Evolutionary conservation across 37 sponge, comb jelly and placozoan genomes (phyloP).

Genomic region (Hexactinellida sp.): DNA sequence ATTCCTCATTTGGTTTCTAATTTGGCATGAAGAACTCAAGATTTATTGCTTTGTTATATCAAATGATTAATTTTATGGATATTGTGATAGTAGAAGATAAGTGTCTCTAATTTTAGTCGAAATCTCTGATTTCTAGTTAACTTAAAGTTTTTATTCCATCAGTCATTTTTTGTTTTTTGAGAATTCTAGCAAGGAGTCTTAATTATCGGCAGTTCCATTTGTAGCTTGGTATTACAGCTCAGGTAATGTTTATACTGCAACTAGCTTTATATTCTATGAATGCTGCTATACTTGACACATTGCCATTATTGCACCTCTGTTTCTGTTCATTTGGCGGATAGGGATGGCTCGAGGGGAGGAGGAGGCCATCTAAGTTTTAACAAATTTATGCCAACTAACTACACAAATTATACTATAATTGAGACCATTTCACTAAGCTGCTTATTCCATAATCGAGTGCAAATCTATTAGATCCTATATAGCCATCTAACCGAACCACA

Average conservation of each 20-base stretch:
- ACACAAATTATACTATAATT: neutral
- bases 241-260: neutral
- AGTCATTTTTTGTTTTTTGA: neutral
- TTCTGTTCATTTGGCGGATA: too few species aligned
- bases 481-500: neutral
- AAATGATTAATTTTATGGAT: too few species aligned
- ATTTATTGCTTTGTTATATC: too few species aligned
- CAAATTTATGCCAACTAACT: neutral
- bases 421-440: neutral
- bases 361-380: neutral
- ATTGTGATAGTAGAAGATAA: too few species aligned
- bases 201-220: neutral
- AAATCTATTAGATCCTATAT: too few species aligned
- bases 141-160: neutral
- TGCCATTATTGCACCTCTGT: too few species aligned
- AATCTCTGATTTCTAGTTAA: neutral
- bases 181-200: neutral
- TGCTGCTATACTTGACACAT: too few species aligned
- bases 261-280: too few species aligned
- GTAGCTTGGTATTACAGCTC: neutral
- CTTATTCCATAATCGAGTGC: neutral
- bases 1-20: neutral
- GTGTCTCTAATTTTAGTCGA: too few species aligned
- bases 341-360: constrained; percentile 14
- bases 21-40: neutral